Conservation (phyloP, 1,140 invertebrate species). For the Cydia pomonella region DNA sequence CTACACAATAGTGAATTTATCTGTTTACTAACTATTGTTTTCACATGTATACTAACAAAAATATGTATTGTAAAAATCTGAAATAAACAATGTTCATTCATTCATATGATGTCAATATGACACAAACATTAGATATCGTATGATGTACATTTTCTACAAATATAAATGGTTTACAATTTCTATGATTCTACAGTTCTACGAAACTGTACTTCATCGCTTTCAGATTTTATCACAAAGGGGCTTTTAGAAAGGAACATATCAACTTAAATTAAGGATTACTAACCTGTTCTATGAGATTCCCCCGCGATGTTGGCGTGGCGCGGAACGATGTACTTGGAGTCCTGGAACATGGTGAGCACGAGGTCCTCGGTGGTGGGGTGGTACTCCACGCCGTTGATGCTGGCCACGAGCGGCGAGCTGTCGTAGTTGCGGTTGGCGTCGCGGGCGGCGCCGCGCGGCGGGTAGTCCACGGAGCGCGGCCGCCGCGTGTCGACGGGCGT, state of each 20-base stretch:
- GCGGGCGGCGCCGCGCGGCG: constrained; percentile 49
- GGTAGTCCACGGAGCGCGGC: constrained; percentile 70
- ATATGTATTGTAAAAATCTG: too few relatives aligned
- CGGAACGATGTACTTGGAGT: constrained; percentile 72
- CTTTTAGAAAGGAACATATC: neutral
- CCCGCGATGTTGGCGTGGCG: constrained; percentile 59
- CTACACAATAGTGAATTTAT: neutral
- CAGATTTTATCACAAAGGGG: too few relatives aligned
- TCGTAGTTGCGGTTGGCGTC: constrained; percentile 69
- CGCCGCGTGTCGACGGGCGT: constrained; percentile 68
- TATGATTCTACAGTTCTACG: too few relatives aligned
- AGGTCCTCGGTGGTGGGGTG: constrained; percentile 74
- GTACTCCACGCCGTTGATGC: constrained; percentile 76
- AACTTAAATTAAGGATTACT: constrained; percentile 35
- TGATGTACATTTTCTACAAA: too few relatives aligned
- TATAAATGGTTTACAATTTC: too few relatives aligned
- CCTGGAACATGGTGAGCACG: constrained; percentile 75
- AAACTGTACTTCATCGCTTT: too few relatives aligned
- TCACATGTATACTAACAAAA: too few relatives aligned
- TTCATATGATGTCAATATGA: neutral
- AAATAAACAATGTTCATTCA: too few relatives aligned
- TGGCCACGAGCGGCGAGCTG: constrained; percentile 70
- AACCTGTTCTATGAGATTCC: constrained; percentile 73
- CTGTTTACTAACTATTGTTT: too few relatives aligned
- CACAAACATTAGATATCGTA: neutral